These are phyloP conservation scores for Orcinus orca DNA, from an alignment of 2,113 vertebrate genomes.

Conservation along the genomic window DNA sequence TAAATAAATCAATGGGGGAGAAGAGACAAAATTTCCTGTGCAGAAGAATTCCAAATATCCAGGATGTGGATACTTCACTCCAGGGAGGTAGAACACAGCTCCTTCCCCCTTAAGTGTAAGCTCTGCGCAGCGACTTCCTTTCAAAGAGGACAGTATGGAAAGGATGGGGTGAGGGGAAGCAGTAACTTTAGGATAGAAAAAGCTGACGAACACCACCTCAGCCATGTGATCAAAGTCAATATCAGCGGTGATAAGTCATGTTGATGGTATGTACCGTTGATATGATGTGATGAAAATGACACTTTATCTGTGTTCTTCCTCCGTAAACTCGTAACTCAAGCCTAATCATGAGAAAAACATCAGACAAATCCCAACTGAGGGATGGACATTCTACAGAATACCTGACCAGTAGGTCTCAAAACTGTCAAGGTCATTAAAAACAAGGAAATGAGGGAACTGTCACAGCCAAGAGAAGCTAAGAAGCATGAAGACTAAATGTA, in stretches of 20 bases:
- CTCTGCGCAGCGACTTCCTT: background rate
- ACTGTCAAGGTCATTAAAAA: background rate
- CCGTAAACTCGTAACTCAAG: background rate
- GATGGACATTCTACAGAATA: background rate
- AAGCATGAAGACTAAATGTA: background rate
- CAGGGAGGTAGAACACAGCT: background rate
- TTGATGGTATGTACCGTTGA: background rate
- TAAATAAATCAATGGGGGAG: background rate
- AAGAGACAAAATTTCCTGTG: background rate
- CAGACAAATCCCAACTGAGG: background rate
- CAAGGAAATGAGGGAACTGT: background rate
- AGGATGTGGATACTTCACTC: background rate
- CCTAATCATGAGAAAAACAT: background rate
- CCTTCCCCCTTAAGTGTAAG: background rate
- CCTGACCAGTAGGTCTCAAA: background rate
- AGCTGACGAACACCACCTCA: background rate
- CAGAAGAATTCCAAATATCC: background rate
- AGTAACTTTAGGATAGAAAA: background rate
- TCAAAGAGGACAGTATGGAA: background rate
- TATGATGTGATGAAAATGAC: background rate
- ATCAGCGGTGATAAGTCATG: too few species aligned
- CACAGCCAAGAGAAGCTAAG: background rate
- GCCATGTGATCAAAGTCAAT: background rate
- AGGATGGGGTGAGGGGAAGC: background rate
- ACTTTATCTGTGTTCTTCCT: background rate